Base-by-base conservation (phyloP, 2,113 vertebrate genomes). In the Astur gentilis region DNA sequence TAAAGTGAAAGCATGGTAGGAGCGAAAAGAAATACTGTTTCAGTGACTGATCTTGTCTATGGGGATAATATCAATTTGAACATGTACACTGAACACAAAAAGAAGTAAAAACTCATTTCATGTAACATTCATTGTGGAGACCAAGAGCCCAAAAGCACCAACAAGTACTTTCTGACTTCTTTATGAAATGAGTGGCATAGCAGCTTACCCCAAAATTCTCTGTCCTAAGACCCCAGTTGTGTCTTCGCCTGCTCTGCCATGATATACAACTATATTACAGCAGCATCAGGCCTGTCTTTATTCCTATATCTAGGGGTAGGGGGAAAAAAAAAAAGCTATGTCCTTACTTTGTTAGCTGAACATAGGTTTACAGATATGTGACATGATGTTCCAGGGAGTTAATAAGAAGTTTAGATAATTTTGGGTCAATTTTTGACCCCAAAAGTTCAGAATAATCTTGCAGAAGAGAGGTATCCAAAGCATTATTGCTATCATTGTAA, bases 291-390 rank as follows among this genome's bases (percentile, higher is more conserved):
- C 40, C 64, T 81, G 25, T 45, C 32, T n/a, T 64, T 22, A 22
- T 75, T 60, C 40, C 52, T 71, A 0, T 66, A 47, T 20, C 17
- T 10, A 50, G 42, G 8, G 5, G 2, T 4, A 42, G 4, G 16
- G 16, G 29, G 16, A 2, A 27, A 50, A 1, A 13, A 8, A 7
- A 60, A 75, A 55, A n/a, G 3, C 23, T 34, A 1, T 16, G 5
- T 52, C 78, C 44, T 72, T 25, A 40, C 34, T 76, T 83, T 23
- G 6, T 42, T 73, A 57, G 27, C 11, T 54, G 81, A 61, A 65
- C 15, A 3, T 18, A 54, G 12, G 2, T 66, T 87, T 82, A 20
- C 21, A 78, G n/a, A 44, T 47, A 31, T 0, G 6, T 65, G 52
- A 54, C 23, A 5, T 36, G 34, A 50, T 31, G 7, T 76, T 79